Evolutionary conservation across 2,888 invertebrate species (phyloP), one percentile per base, ranked within the genome.

Genomic region (Eilema depressum): DNA sequence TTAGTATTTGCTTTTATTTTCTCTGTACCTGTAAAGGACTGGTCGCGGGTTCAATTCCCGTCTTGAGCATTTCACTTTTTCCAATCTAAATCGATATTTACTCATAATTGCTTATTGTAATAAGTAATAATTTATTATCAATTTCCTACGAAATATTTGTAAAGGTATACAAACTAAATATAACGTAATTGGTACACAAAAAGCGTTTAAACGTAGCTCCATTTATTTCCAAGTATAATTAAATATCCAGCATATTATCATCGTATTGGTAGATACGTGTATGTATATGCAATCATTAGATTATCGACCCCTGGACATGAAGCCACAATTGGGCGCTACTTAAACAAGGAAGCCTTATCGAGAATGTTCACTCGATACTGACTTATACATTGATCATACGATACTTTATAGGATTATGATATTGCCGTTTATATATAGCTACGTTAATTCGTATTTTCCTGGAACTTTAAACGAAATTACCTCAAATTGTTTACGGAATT

Each of bases 261-360:
- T 66, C 68, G 68, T 82, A 70, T 61, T 59, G 5, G 20, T 59
- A 47, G 47, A 11, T 56, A 61, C n/a, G 11, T 30, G 47, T 30
- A 59, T 57, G 28, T 66, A 63, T 60, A 63, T 53, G 47, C 74
- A 80, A 76, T 80, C 78, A 79, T 78, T 82, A 80, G 83, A 84
- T 83, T 81, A 83, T 86, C 83, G 86, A 83, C 84, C 85, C 75
- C 83, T 76, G 83, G 83, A 83, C 86, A 83, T 80, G 93, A 94
- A 94, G 93, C 93, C 94, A 89, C 91, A 91, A 88, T 93, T 93
- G 82, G 91, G 88, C 84, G 84, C 83, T 86, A 89, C 90, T 89
- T 89, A 89, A 86, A 86, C 85, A 83, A 85, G 80, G 93, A 94
- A 94, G 90, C 94, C 94, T 81, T 92, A 92, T 86, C 80, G 81